phyloP scores from a whole-genome alignment of 2,888 invertebrate species.

The Trissoscelio sp. region DNA sequence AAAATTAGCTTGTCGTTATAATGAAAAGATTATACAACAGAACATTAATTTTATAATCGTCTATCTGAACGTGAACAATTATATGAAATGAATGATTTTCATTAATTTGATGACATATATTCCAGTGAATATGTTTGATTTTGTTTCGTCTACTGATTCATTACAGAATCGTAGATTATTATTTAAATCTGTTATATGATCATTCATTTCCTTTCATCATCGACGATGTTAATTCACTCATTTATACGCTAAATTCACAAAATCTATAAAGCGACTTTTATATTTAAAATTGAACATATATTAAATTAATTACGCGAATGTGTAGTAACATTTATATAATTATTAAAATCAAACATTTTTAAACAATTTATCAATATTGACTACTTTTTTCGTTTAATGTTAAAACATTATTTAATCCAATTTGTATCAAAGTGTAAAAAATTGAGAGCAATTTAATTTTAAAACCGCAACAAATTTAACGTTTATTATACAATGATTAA shows the following conservation, averaged over 20 bases:
- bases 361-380: no score
- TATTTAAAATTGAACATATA: neutral
- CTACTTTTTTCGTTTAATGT: no score
- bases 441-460: slow-evolving; percentile 28
- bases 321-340: no score
- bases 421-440: neutral
- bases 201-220: slow-evolving; percentile 18
- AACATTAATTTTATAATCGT: no score
- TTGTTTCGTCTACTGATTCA: neutral
- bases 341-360: no score
- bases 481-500: slow-evolving; percentile 29
- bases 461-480: slow-evolving; percentile 16
- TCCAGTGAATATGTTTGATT: neutral
- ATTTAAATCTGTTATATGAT: slow-evolving; percentile 6
- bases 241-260: neutral
- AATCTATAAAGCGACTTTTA: no score
- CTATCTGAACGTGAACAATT: no score
- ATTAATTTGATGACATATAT: neutral
- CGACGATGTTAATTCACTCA: slow-evolving; percentile 10
- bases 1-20: no score
- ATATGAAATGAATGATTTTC: no score
- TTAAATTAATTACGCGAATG: no score
- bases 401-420: slow-evolving; percentile 20
- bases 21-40: no score
- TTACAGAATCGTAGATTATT: neutral